Percentiles rank a stretch among this genome's conserved stretches.
These are phyloP conservation scores for Plutella xylostella DNA, from an alignment of 2,888 invertebrate genomes.

Conservation along the genomic window DNA sequence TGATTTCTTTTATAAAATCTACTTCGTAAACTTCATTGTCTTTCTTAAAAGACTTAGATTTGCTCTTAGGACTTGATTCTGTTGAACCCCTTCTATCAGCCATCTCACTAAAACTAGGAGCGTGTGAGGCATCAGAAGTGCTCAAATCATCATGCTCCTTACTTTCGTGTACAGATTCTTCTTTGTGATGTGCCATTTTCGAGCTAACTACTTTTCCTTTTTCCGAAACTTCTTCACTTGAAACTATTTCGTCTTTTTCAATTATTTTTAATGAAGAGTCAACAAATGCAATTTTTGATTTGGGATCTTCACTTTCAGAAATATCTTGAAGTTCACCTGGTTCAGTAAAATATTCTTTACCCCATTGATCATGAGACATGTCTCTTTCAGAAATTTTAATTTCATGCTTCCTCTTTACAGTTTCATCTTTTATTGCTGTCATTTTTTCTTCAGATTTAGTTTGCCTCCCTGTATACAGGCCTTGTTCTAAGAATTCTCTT, in stretches of 20 bases:
- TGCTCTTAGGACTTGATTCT: slow-evolving; percentile 55
- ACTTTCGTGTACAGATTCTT: slow-evolving; percentile 59
- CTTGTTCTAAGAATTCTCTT: slow-evolving; percentile 56
- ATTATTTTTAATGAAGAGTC: slow-evolving; percentile 54
- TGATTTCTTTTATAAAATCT: slow-evolving; percentile 66
- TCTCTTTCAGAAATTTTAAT: slow-evolving; percentile 65
- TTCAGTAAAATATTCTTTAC: slow-evolving; percentile 65
- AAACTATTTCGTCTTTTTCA: slow-evolving; percentile 58
- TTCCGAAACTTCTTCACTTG: slow-evolving; percentile 52
- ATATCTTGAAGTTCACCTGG: slow-evolving; percentile 58
- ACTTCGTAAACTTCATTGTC: slow-evolving; percentile 63
- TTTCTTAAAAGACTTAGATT: slow-evolving; percentile 61
- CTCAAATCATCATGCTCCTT: slow-evolving; percentile 62
- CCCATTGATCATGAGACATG: slow-evolving; percentile 64
- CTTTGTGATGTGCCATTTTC: slow-evolving; percentile 56
- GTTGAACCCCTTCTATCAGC: slow-evolving; percentile 48
- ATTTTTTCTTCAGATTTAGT: slow-evolving; percentile 61
- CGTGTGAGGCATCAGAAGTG: slow-evolving; percentile 52
- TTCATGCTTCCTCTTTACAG: slow-evolving; percentile 56
- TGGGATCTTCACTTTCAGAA: slow-evolving; percentile 50
- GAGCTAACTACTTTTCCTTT: slow-evolving; percentile 60
- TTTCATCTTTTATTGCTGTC: slow-evolving; percentile 62
- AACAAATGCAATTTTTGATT: slow-evolving; percentile 49
- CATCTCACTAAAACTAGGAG: slow-evolving; percentile 55
- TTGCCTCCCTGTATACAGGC: slow-evolving; percentile 55